Evolutionary conservation across 2,113 vertebrate species (phyloP).

Genomic region (Amblyopsis rosae): DNA sequence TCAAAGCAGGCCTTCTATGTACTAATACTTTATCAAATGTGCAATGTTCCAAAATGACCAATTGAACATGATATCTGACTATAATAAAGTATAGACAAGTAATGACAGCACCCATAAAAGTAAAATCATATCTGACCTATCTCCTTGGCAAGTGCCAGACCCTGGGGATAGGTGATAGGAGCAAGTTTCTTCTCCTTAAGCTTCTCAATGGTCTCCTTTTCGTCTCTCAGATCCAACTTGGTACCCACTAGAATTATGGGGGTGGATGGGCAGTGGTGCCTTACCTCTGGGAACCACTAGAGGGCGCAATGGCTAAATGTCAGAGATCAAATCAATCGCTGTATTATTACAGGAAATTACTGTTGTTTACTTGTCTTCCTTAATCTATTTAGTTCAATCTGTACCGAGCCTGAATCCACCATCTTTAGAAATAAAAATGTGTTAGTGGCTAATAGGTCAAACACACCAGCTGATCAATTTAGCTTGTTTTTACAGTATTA

Average conservation of each 20-base stretch:
- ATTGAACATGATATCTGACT: too few species aligned
- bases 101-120: not conserved
- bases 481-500: too few species aligned
- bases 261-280: conserved; percentile 91
- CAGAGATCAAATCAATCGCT: not conserved
- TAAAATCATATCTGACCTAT: conserved; percentile 71
- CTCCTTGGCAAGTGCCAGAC: conserved; percentile 90
- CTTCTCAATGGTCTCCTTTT: conserved; percentile 91
- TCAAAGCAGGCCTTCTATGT: not conserved
- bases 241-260: conserved; percentile 91
- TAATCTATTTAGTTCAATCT: too few species aligned
- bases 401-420: too few species aligned
- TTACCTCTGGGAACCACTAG: conserved; percentile 90
- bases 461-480: too few species aligned
- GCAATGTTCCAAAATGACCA: too few species aligned
- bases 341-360: not conserved
- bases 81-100: not conserved
- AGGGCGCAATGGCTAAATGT: not conserved
- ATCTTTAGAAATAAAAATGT: too few species aligned
- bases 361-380: too few species aligned
- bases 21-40: not conserved
- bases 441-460: too few species aligned
- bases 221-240: conserved; percentile 88
- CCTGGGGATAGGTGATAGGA: conserved; percentile 90
- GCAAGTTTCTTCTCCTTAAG: conserved; percentile 92